Evolutionary conservation across 2,113 vertebrate species (phyloP), one percentile per base, ranked within the genome.

Genomic region (Ceratotherium simum): DNA sequence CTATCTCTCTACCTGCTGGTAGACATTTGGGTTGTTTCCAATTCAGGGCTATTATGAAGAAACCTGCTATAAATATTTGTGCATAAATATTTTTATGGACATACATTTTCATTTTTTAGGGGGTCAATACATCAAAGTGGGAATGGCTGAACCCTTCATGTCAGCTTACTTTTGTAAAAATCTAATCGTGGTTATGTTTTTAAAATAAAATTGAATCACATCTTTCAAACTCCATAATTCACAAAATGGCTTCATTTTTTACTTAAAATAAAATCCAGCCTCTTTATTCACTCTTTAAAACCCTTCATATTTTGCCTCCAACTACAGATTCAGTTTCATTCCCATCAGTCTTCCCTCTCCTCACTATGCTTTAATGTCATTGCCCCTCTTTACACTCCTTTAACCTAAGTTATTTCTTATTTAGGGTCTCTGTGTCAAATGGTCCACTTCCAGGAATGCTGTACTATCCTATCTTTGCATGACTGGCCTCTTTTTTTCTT

Each of bases 171-270:
- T 89, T 67, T 80, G 3, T 78, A 62, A 95, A 84, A 85, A 9
- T 81, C 27, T 81, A 62, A 85, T 31, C 20, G 70, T 56, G 27
- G 13, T 46, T 92, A n/a, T 48, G 3, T 6, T n/a, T 90, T 82
- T 75, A 67, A 86, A 76, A 14, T 80, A 84, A 85, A 83, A 29
- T 42, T 51, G 13, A 25, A 62, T 81, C 29, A 87, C 56, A 65
- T 60, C 1, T 79, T 82, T 80, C 16, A 92, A 82, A 82, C 4
- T 73, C n/a, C 42, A 17, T 76, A 79, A 54, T 46, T 84, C 10
- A 60, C 21, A 72, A 27, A 62, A 60, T n/a, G 21, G 33, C 25
- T 87, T 73, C 8, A 39, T 27, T 72, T 72, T 83, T 65, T 27
- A 92, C 58, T 62, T 81, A 31, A 72, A 39, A 54, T 39, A 20